Percentiles rank a stretch among this genome's conserved stretches.
These are phyloP conservation scores for Ptycholaimellus sp. DNA, from an alignment of 2,888 invertebrate species.

Conservation along the genomic window DNA sequence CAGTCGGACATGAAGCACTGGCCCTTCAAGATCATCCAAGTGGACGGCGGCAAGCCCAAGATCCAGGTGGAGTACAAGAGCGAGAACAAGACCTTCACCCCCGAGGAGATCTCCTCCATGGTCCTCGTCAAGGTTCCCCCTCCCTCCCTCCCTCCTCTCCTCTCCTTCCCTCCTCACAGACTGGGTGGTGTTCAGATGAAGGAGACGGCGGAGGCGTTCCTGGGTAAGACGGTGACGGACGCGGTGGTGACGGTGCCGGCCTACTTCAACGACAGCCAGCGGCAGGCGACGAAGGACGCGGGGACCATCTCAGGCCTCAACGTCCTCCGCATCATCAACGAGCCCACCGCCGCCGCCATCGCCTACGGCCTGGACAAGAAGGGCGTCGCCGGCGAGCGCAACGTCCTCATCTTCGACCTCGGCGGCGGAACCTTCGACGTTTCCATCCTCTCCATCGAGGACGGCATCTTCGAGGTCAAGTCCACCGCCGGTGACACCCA, in stretches of 20 bases:
- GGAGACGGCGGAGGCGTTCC: constrained; percentile 27
- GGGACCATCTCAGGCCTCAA: constrained; percentile 30
- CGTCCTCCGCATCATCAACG: constrained; percentile 31
- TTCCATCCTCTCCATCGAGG: constrained; percentile 75
- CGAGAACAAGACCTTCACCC: constrained; percentile 43
- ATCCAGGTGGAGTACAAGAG: constrained; percentile 58
- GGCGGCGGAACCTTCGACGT: constrained; percentile 77
- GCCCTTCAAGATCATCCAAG: constrained; percentile 25
- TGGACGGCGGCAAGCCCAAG: constrained; percentile 28
- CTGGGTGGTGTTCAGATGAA: too few relatives aligned
- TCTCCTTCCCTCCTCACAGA: too few relatives aligned
- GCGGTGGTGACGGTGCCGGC: constrained; percentile 71
- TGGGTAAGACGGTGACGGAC: constrained; percentile 38
- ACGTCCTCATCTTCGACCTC: constrained; percentile 40
- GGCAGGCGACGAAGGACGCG: constrained; percentile 39
- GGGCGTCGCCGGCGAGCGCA: constrained; percentile 28
- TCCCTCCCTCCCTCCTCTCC: too few relatives aligned
- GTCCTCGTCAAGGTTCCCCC: constrained; percentile 16
- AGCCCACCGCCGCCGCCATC: constrained; percentile 41
- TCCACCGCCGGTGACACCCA: constrained; percentile 80
- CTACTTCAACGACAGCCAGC: constrained; percentile 44
- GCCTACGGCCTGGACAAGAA: constrained; percentile 43
- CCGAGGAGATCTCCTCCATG: constrained; percentile 24
- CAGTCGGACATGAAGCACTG: constrained; percentile 27
- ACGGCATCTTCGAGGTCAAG: constrained; percentile 68